Evolutionary conservation across 2,888 invertebrate genomes (phyloP), one percentile per base, ranked within the genome.

Genomic region (Pyrochroa serraticornis): DNA sequence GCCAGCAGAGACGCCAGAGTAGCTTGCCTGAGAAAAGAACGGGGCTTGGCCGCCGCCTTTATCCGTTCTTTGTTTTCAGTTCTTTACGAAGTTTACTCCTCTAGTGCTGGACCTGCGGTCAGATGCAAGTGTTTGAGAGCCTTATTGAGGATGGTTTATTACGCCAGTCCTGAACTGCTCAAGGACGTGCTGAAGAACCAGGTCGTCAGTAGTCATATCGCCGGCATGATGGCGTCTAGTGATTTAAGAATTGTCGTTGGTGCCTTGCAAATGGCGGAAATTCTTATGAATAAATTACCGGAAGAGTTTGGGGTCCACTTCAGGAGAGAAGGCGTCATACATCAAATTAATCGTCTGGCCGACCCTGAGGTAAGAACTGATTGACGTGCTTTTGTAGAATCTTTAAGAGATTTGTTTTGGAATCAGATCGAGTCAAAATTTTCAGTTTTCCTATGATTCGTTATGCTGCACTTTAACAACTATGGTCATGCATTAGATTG

Each of bases 1-100:
- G 74, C 77, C 0, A 76, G 71, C 75, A 68, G 82, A 65, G 91
- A 91, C 77, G 87, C 89, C 0, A 81, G 90, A 37, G 86, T 88
- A 38, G 87, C 87, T 43, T 87, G 88, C 67, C 78, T 92, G 39
- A 82, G 87, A 56, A 87, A 88, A 72, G 89, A 91, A 70, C 82
- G 86, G 34, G 87, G 88, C 31, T 79, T 91, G 53, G 88, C 89
- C 1, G 86, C 88, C 1, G 83, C 85, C 60, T 85, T 89, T 65
- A 87, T 85, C 44, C 70, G 77, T 33, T 92, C 95, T 37, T 83
- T 99, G 60, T 95, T 98, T 79, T 92, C 93, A 38, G 94, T 98
- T 22, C 83, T 99, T 41, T 97, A 97, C 80, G 97, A 99, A 82
- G 97, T 99, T 51, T 99, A 99, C 82, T 96, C 95, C 79, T 95